Conservation (phyloP, 2,888 invertebrate species). For the Pterostichus niger region DNA sequence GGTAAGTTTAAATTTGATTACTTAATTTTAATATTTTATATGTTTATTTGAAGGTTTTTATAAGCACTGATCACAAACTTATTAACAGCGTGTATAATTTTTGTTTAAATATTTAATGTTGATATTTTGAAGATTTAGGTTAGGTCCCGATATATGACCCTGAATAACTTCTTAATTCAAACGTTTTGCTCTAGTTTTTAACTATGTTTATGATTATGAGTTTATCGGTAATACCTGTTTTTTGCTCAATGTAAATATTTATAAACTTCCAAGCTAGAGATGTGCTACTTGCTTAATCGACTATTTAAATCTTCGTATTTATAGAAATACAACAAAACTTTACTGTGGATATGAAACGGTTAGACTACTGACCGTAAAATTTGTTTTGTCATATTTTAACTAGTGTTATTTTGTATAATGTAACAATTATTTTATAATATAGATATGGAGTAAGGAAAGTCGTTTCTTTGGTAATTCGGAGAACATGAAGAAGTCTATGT, state of each 20-base stretch:
- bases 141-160: not conserved
- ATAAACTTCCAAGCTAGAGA: conserved; percentile 17
- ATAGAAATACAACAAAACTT: conserved; percentile 30
- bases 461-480: too few species aligned
- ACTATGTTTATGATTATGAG: conserved; percentile 28
- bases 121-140: not conserved
- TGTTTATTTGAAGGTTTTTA: too few species aligned
- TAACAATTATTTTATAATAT: not conserved
- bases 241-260: conserved; percentile 25
- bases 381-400: conserved; percentile 20
- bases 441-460: not conserved
- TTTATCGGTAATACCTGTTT: conserved; percentile 27
- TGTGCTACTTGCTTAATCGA: conserved; percentile 42
- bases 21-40: too few species aligned
- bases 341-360: conserved; percentile 17
- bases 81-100: too few species aligned
- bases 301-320: conserved; percentile 42
- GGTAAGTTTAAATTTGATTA: too few species aligned
- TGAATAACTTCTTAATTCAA: conserved; percentile 13
- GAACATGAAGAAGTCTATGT: too few species aligned
- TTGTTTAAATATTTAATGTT: too few species aligned
- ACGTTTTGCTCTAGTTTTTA: conserved; percentile 37
- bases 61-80: too few species aligned
- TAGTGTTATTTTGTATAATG: not conserved
- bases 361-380: conserved; percentile 49